phyloP scores from a whole-genome alignment of 2,888 invertebrate species.

The Nesidiocoris tenuis region DNA sequence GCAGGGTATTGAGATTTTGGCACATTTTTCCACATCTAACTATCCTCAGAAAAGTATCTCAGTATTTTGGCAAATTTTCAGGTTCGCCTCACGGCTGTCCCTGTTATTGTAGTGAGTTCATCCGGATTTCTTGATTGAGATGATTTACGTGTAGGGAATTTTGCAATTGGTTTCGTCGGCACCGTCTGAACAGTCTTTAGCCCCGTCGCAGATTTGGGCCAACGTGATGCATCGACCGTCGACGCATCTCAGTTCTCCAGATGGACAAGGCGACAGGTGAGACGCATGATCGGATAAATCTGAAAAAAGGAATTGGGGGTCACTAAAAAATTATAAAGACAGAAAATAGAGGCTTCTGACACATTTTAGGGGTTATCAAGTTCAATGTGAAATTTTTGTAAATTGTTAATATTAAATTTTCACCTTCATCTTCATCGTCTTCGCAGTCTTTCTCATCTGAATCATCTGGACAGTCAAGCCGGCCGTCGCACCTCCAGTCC shows the following conservation, averaged over 20 bases:
- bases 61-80: constrained; percentile 8
- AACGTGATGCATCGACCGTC: constrained; percentile 72
- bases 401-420: no score
- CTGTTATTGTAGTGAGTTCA: background rate
- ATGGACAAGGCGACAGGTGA: constrained; percentile 71
- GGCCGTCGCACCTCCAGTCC: constrained; percentile 61
- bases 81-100: background rate
- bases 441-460: constrained; percentile 62
- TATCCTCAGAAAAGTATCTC: background rate
- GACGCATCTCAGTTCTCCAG: constrained; percentile 81
- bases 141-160: constrained; percentile 42
- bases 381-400: background rate
- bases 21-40: constrained; percentile 8
- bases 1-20: constrained; percentile 7
- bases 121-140: background rate
- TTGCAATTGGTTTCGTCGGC: constrained; percentile 76
- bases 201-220: constrained; percentile 76
- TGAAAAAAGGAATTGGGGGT: no score
- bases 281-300: constrained; percentile 69
- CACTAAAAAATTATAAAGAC: background rate
- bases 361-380: no score
- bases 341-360: background rate
- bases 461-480: constrained; percentile 62
- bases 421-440: constrained; percentile 55
- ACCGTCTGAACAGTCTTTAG: constrained; percentile 71